Base-by-base conservation (phyloP, 2,888 invertebrate genomes). In the Cyclophora albipunctata region DNA sequence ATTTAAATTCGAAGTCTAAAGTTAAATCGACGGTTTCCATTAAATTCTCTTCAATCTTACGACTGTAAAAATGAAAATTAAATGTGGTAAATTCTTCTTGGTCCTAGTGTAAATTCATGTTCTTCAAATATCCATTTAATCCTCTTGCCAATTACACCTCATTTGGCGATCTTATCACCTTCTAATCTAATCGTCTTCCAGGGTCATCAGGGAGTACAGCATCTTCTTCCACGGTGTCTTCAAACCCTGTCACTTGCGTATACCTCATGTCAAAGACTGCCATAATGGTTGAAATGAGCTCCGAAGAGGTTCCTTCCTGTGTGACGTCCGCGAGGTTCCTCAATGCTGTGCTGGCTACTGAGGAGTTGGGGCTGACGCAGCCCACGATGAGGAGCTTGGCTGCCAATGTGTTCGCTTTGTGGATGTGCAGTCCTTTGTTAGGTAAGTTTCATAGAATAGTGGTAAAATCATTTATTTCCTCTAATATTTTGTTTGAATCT, bases 351-450 rank as follows among this genome's bases (percentile, higher is more conserved):
- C 63, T 88, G 41, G 79, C 79, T 0, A 78, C 86, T 4, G 92
- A 92, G 54, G 95, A 97, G 74, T 85, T 98, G 65, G 94, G 94
- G 7, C 89, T 98, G 58, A 93, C 92, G 20, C 90, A 91, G 67
- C 88, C 92, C 2, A 93, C 94, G 54, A 92, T 94, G 43, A 91
- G 93, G 64, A 91, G 92, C 62, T 75, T 93, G 52, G 95, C 96
- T n/a, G 91, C 93, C 49, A 94, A 94, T 74, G 92, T 97, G 4
- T 98, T 99, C 73, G 94, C 97, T 0, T 83, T 98, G 58, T 99
- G 98, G 98, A 95, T 98, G 91, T 94, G 95, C 62, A 98, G 98
- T 64, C 94, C 96, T 2, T 90, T 97, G 51, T 82, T 98, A 72
- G 95, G 95, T 95, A 72, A 73, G 73, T 44, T 0, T 2, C 5